A percentile compares a stretch with the other conserved stretches of the same genome.
These are phyloP conservation scores for Aplysia californica DNA, from an alignment of 1,140 invertebrate species.

Conservation along the genomic window DNA sequence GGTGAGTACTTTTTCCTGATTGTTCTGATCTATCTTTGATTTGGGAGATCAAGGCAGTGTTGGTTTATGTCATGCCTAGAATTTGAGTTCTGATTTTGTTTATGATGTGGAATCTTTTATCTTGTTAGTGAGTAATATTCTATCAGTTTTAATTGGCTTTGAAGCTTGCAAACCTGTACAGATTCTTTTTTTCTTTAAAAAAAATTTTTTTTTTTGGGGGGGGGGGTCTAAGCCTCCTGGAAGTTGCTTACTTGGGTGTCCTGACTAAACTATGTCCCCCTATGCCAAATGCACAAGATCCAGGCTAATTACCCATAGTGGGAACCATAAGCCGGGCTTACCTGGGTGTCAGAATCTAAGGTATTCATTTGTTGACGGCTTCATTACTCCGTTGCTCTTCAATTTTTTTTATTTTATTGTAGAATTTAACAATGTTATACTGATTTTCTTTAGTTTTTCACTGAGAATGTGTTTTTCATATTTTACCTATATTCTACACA, in stretches of 20 bases:
- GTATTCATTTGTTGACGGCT: not conserved
- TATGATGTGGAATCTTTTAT: no score
- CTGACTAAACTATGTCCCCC: no score
- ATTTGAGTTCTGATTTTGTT: not conserved
- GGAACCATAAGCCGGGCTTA: not conserved
- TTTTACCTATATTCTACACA: constrained; percentile 22
- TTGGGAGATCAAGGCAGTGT: not conserved
- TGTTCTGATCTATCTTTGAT: not conserved
- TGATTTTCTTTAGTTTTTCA: not conserved
- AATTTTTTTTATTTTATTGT: not conserved
- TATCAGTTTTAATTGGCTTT: not conserved
- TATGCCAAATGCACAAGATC: no score
- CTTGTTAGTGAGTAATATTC: no score
- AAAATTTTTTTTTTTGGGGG: no score
- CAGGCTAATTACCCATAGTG: no score
- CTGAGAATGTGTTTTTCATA: not conserved
- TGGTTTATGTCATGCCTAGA: not conserved
- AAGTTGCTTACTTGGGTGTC: no score
- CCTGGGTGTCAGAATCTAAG: not conserved
- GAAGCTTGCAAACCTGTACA: not conserved
- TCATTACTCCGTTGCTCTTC: no score
- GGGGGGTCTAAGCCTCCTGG: no score
- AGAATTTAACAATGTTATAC: not conserved
- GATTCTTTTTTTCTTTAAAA: not conserved
- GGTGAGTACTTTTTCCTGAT: constrained; percentile 31